Percentiles rank a stretch among this genome's conserved stretches.
Conservation (phyloP, 2,113 vertebrate species). For the Ciconia stormi region DNA sequence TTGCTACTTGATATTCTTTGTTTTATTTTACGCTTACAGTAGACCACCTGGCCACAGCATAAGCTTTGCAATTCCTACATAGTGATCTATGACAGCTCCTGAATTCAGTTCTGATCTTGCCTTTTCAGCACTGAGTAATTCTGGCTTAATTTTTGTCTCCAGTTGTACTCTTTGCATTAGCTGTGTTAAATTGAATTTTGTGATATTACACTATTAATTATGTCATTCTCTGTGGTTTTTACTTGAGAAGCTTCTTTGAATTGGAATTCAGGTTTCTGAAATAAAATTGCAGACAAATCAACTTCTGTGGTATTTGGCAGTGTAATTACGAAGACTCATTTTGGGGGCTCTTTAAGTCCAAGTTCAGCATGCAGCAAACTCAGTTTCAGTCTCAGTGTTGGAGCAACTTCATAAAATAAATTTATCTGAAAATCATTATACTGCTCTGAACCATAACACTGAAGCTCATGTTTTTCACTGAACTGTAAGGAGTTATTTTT, state of each 20-base stretch:
- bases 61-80: background rate
- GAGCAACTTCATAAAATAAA: background rate
- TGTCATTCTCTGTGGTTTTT: background rate
- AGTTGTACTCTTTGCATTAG: background rate
- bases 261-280: background rate
- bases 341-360: background rate
- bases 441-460: background rate
- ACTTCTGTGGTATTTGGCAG: background rate
- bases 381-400: background rate
- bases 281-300: background rate
- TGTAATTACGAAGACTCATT: background rate
- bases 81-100: background rate
- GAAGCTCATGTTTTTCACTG: background rate
- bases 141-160: background rate
- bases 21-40: background rate
- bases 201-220: background rate
- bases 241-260: background rate
- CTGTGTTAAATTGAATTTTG: background rate
- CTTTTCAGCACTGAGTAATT: background rate
- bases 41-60: background rate
- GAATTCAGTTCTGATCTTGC: background rate
- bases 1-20: background rate
- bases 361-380: background rate
- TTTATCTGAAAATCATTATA: background rate
- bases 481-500: background rate